Percentiles rank a stretch among this genome's conserved stretches.
These are phyloP conservation scores for Berghia stephanieae DNA, from an alignment of 1,140 invertebrate genomes.

Conservation along the genomic window DNA sequence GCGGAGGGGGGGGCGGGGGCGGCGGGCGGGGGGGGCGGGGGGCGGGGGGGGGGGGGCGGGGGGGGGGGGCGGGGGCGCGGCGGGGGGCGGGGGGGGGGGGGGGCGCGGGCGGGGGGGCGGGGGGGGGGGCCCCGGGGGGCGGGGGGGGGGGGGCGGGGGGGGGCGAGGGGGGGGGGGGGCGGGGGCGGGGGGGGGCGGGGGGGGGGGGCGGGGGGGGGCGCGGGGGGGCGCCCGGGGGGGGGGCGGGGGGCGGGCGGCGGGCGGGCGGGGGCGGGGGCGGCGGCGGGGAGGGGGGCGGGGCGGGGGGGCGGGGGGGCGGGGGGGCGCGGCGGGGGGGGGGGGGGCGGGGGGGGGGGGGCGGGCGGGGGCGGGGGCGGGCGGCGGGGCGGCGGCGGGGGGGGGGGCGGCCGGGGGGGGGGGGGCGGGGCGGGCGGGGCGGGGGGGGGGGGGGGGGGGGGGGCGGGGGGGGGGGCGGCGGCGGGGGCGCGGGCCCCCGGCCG, in stretches of 20 bases:
- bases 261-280: neutral
- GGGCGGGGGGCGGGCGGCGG: neutral
- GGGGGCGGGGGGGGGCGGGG: neutral
- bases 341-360: neutral
- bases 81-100: neutral
- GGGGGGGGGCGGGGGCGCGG: neutral
- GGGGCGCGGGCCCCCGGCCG: neutral
- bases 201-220: neutral
- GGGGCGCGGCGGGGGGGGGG: too few species aligned
- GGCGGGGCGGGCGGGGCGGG: neutral
- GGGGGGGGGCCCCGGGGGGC: neutral
- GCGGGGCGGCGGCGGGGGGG: neutral
- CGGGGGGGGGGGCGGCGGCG: neutral
- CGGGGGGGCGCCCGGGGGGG: too few species aligned
- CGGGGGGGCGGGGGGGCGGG: neutral
- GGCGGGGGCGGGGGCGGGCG: neutral
- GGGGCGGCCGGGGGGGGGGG: neutral
- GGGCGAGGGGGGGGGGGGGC: neutral
- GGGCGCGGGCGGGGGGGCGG: neutral
- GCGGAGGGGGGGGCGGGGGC: neutral
- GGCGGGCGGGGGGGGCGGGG: neutral
- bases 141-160: neutral
- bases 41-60: neutral
- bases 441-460: neutral
- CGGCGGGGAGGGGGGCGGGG: neutral